Conservation (phyloP, 2,888 invertebrate species). For the Amaurobius ferox region DNA sequence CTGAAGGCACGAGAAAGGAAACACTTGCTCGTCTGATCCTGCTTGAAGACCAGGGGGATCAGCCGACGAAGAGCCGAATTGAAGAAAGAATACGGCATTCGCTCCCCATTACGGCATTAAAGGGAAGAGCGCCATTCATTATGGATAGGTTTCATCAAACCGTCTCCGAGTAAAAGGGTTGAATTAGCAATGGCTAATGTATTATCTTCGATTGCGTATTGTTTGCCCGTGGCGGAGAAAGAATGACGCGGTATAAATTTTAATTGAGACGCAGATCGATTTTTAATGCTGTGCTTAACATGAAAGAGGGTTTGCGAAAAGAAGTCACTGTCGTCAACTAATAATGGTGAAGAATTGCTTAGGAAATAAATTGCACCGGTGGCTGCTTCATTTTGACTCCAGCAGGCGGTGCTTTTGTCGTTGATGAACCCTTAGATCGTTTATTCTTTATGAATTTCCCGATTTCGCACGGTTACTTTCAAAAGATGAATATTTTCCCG, state of each 20-base stretch:
- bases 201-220: constrained; percentile 34
- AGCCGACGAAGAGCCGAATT: constrained; percentile 13
- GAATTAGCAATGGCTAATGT: constrained; percentile 36
- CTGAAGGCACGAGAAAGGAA: constrained; percentile 36
- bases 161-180: constrained; percentile 30
- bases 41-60: constrained; percentile 24
- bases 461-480: not conserved
- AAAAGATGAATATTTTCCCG: not conserved
- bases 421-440: not conserved
- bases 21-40: constrained; percentile 56
- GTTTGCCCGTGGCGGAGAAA: constrained; percentile 29
- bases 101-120: constrained; percentile 55
- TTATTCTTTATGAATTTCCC: constrained; percentile 8
- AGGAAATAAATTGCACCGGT: constrained; percentile 14
- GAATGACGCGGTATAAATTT: constrained; percentile 28
- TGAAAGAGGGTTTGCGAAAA: constrained; percentile 21
- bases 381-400: constrained; percentile 3
- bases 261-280: constrained; percentile 37
- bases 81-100: constrained; percentile 41
- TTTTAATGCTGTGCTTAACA: constrained; percentile 21
- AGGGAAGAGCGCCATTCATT: constrained; percentile 58
- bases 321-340: constrained; percentile 11
- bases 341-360: constrained; percentile 6
- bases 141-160: constrained; percentile 51
- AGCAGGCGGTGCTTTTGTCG: not conserved